phyloP scores from a whole-genome alignment of 2,797 vertebrate genomes.

The Megalops cyprinoides region DNA sequence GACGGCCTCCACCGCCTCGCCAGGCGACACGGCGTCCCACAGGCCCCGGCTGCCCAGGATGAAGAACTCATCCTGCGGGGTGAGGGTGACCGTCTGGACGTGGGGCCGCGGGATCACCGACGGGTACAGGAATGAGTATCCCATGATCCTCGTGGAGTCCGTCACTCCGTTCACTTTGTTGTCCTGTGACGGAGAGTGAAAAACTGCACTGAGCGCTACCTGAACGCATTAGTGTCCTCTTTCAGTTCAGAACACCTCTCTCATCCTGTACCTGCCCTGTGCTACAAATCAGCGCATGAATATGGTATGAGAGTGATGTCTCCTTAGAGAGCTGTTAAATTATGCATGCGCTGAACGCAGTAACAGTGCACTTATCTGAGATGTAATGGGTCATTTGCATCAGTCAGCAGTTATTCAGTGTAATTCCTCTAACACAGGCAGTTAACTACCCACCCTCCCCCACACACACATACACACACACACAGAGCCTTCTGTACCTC shows the following conservation, averaged over 20 bases:
- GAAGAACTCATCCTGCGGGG: slow-evolving; percentile 94
- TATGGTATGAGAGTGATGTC: background rate
- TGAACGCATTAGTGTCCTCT: no score
- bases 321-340: background rate
- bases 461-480: background rate
- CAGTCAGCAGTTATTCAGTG: background rate
- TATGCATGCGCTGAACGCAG: background rate
- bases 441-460: background rate
- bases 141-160: slow-evolving; percentile 93
- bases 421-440: background rate
- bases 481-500: slow-evolving; percentile 82
- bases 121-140: slow-evolving; percentile 97
- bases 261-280: no score
- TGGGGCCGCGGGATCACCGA: slow-evolving; percentile 91
- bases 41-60: slow-evolving; percentile 93
- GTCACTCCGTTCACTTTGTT: slow-evolving; percentile 98
- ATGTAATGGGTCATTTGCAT: background rate
- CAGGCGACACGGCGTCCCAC: slow-evolving; percentile 86
- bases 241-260: no score
- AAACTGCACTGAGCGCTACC: no score
- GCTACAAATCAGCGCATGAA: background rate
- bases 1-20: slow-evolving; percentile 88
- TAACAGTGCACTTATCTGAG: background rate
- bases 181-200: slow-evolving; percentile 73
- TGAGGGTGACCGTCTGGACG: slow-evolving; percentile 89